phyloP scores from a whole-genome alignment of 2,113 vertebrate species.

The Mesembrinibis cayennensis region DNA sequence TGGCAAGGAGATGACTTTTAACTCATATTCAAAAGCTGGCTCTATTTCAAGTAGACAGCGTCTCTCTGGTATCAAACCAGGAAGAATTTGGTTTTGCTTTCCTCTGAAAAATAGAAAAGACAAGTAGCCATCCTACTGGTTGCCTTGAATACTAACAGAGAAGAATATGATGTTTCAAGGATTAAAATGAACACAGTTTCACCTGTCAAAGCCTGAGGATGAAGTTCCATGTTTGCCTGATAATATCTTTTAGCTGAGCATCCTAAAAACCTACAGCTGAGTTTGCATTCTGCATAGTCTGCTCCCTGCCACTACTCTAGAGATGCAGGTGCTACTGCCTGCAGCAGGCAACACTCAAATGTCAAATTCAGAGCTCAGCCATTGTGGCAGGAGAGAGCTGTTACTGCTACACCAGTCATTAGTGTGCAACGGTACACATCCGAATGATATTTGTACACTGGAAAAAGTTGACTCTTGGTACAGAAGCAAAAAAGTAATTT shows the following conservation, averaged over 20 bases:
- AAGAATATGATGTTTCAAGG: neutral
- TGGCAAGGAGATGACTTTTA: slow-evolving; percentile 65
- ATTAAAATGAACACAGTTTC: neutral
- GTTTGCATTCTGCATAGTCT: slow-evolving; percentile 15
- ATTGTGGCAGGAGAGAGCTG: neutral
- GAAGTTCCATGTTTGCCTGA: neutral
- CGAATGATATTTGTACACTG: neutral
- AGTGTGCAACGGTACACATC: neutral
- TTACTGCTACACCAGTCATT: neutral
- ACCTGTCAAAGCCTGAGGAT: neutral
- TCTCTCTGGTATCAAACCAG: slow-evolving; percentile 49
- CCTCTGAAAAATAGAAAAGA: slow-evolving; percentile 13
- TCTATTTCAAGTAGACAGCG: slow-evolving; percentile 40
- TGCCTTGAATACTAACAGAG: neutral
- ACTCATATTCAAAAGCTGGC: slow-evolving; percentile 54
- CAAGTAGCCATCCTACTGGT: slow-evolving; percentile 29
- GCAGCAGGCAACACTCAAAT: neutral
- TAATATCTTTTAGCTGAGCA: neutral
- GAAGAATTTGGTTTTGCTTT: slow-evolving; percentile 8
- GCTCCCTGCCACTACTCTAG: neutral
- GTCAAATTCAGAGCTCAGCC: neutral
- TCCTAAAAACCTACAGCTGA: neutral
- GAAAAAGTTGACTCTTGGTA: neutral
- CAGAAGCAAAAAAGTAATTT: neutral
- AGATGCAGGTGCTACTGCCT: neutral